Base-by-base conservation (phyloP, 2,888 invertebrate species). In the Pegoplata infirma region DNA sequence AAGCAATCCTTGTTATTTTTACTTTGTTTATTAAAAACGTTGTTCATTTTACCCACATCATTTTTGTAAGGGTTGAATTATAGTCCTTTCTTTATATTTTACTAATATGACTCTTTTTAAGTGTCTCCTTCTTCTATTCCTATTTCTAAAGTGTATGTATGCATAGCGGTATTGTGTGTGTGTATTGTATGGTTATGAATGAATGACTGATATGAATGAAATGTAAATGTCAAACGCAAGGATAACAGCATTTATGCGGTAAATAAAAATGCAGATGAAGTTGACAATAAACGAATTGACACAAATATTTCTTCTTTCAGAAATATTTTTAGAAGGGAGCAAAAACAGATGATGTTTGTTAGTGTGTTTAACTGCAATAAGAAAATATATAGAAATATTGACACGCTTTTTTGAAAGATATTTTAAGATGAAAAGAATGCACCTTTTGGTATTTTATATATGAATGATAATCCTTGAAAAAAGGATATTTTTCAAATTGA, bases 191-290 rank as follows among this genome's bases (percentile, higher is more conserved):
- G 73, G 73, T 74, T 78, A 69, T 69, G 73, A 72, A 47, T 61
- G 64, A 76, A 40, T 55, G 28, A 55, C 6, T 23, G 23, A 46
- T 44, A 67, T 61, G 76, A 76, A 69, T 64, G 59, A 78, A 74
- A 78, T 78, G 78, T 74, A 55, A 78, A 78, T 78, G 78, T 78
- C 78, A 78, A 78, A 78, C 73, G 77, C 77, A 78, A 74, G 78
- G 73, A 78, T 78, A 78, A 78, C 73, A 73, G 53, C 78, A 69
- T 73, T 74, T 78, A 74, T 78, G 78, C 78, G 78, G 78, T 78
- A 78, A 78, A 78, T 74, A 74, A 78, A 74, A 78, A 74, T 78
- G 78, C 78, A 78, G 73, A 78, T 78, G 73, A 78, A 78, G 73
- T 78, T 74, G 61, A 72, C 61, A 73, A 78, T 68, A 63, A 67